Percentiles rank a stretch among this genome's conserved stretches.
These are phyloP conservation scores for Vombatus ursinus DNA, from an alignment of 2,113 vertebrate genomes.

Conservation along the genomic window DNA sequence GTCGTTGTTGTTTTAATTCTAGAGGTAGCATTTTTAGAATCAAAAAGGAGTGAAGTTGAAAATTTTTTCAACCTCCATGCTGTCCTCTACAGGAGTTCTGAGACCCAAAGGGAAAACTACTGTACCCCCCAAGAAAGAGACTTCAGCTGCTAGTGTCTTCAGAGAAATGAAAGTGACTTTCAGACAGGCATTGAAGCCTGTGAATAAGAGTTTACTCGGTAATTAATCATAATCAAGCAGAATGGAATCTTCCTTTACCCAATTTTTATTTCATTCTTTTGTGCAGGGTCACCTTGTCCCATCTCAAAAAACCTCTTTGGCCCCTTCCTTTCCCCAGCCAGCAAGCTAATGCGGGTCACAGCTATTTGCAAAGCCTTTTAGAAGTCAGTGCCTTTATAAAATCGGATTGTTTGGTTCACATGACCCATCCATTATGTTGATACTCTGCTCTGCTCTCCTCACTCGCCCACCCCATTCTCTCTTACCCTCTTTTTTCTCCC, in stretches of 20 bases:
- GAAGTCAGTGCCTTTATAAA: neutral
- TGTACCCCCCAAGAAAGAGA: neutral
- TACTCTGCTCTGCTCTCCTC: neutral
- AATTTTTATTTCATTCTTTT: constrained; percentile 29
- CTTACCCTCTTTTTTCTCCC: neutral
- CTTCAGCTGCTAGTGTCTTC: neutral
- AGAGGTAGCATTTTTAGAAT: constrained; percentile 12
- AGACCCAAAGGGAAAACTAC: neutral
- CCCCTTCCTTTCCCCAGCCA: constrained; percentile 34
- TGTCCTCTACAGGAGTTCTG: neutral
- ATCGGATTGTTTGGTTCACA: neutral
- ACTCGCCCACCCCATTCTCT: neutral
- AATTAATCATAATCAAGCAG: constrained; percentile 33
- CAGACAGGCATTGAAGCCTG: constrained; percentile 2
- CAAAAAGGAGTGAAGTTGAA: neutral
- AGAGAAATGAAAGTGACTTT: neutral
- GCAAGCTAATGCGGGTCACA: neutral
- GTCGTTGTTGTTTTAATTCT: neutral
- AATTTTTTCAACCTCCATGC: neutral
- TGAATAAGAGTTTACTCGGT: constrained; percentile 14
- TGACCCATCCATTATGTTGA: neutral
- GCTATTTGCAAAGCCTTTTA: constrained; percentile 32
- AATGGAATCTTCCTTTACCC: constrained; percentile 29
- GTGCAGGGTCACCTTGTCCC: constrained; percentile 23
- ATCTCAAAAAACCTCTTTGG: constrained; percentile 33